A percentile compares a stretch with the other conserved stretches of the same genome.
phyloP scores from a whole-genome alignment of 2,797 vertebrate genomes.

The Poecile montanus region DNA sequence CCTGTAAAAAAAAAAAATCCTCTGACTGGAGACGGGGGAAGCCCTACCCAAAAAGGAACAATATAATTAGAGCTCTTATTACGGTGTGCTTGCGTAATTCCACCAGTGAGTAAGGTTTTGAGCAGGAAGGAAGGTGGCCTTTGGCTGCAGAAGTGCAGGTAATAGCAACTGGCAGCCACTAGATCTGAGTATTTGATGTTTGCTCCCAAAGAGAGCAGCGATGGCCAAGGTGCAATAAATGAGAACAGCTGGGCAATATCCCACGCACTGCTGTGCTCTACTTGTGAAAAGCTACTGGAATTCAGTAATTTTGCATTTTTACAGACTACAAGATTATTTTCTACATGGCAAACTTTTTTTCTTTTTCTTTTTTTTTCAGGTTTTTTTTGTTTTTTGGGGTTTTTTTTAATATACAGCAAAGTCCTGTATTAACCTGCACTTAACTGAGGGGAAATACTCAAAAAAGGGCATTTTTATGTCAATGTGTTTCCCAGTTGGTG shows the following conservation, averaged over 20 bases:
- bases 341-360: neutral
- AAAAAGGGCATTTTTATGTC: neutral
- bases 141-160: neutral
- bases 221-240: neutral
- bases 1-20: neutral
- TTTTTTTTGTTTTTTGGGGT: neutral
- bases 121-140: neutral
- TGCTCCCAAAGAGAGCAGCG: neutral
- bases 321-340: neutral
- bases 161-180: neutral
- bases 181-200: constrained; percentile 1
- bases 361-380: too few species aligned
- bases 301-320: neutral
- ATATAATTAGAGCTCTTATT: neutral
- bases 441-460: neutral
- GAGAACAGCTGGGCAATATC: neutral
- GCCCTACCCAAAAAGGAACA: neutral
- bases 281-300: neutral
- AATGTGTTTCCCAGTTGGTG: neutral
- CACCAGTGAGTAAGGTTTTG: neutral
- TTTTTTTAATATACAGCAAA: neutral
- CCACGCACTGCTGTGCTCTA: neutral
- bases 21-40: neutral
- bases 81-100: neutral
- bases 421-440: neutral